Base-by-base conservation (phyloP, 2,797 vertebrate genomes). In the Clarias pachynema region DNA sequence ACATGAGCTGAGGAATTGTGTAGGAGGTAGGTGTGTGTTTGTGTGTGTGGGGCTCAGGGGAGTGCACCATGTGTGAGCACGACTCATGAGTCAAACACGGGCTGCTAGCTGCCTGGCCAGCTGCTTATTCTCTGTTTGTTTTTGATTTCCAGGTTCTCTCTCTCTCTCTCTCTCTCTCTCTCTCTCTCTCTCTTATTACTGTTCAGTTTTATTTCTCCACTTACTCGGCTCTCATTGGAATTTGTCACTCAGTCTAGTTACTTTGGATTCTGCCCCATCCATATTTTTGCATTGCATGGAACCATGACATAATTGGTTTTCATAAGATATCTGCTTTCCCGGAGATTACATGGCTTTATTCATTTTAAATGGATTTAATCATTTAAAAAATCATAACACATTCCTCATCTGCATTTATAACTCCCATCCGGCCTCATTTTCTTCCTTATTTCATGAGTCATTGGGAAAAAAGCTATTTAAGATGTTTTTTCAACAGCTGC, bases 401-500 rank as follows among this genome's bases (percentile, higher is more conserved):
- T 60, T 78, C 83, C 78, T 84, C 56, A 69, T 88, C 44, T 68
- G 60, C 20, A 63, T 80, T 65, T 83, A 66, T n/a, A 31, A 84
- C 26, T 44, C 22, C 70, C 22, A 26, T 81, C 59, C 44, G 78
- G 84, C 80, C 69, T 86, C 62, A 72, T 70, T 85, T 72, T 72
- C 12, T 70, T 87, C 56, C 82, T 87, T 53, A 78, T 89, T 90
- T 87, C 84, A 82, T 86, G 72, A 86, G 59, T 84, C 85, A 86
- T 83, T 88, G 81, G 84, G 40, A 77, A 85, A 53, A 79, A 49
- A 53, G 73, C 26, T 77, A 53, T 65, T 69, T 57, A 63, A 84
- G 60, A 85, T 82, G 40, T 26, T 22, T 15, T 73, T 31, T 60
- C 56, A 88, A 79, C 84, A 86, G 75, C 72, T 88, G 87, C 77